Evolutionary conservation across 1,140 invertebrate genomes (phyloP).

Genomic region (Cydia pomonella): DNA sequence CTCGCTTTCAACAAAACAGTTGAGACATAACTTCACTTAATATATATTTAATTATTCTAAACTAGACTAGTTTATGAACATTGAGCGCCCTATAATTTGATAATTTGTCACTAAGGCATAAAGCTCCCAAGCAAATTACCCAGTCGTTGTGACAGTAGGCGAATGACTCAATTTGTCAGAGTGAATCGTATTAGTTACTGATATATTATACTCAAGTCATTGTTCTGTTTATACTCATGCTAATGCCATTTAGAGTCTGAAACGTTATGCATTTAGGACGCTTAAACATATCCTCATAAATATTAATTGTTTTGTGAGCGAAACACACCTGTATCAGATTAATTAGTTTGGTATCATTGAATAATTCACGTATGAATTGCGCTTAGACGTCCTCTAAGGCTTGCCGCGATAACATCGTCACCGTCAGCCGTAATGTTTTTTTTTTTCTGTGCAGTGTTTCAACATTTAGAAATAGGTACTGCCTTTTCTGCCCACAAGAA

Average conservation of each 20-base stretch:
- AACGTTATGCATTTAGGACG: constrained; percentile 60
- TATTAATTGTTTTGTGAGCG: constrained; percentile 52
- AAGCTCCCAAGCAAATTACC: constrained; percentile 36
- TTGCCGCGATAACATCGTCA: constrained; percentile 9
- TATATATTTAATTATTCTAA: constrained; percentile 7
- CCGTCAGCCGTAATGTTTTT: background rate
- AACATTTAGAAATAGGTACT: background rate
- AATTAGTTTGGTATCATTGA: constrained; percentile 38
- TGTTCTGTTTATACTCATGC: constrained; percentile 52
- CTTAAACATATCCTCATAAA: constrained; percentile 63
- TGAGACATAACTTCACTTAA: background rate
- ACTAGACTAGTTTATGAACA: constrained; percentile 16
- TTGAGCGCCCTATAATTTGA: background rate
- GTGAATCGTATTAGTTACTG: constrained; percentile 46
- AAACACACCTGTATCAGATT: constrained; percentile 42
- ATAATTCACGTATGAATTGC: constrained; percentile 36
- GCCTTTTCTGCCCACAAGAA: too few species aligned
- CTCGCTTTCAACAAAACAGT: background rate
- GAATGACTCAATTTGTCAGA: constrained; percentile 58
- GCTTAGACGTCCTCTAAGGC: constrained; percentile 4
- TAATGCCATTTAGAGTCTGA: constrained; percentile 58
- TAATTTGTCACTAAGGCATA: background rate
- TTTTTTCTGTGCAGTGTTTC: background rate
- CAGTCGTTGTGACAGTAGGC: constrained; percentile 45
- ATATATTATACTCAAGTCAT: constrained; percentile 46